Base-by-base conservation (phyloP, 1,140 invertebrate species). In the Dinoponera quadriceps region DNA sequence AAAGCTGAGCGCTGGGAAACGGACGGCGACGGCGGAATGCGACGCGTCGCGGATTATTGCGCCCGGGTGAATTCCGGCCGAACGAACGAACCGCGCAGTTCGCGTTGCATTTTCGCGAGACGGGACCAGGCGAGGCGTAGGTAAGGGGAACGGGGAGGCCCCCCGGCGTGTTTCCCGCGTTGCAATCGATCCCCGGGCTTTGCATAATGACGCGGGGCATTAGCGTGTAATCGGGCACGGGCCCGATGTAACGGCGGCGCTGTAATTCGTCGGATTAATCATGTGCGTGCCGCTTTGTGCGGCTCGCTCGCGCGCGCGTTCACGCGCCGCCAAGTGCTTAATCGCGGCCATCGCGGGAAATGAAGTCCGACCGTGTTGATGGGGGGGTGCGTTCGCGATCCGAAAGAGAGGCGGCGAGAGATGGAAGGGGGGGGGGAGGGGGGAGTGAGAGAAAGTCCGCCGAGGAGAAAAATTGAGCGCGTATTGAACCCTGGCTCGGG, bases 151-250 rank as follows among this genome's bases (percentile, higher is more conserved):
- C 38, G 38, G 38, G 11, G 9, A 44, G 38, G 38, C 38, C 38
- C 38, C 38, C 38, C 7, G 38, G 3, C 38, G 38, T 9, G 38
- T 44, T 4, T 59, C 25, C 18, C 38, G 57, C 75, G 55, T 68
- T 9, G 38, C 63, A 65, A 74, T 68, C 25, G 20, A 29, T 20
- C 49, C 38, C 49, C 38, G 14, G 22, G 55, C 74, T 80, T 72
- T 75, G 72, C 59, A 62, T 75, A 75, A 75, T 75, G 57, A 75
- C 57, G 72, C 75, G 33, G 69, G 51, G 75, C 75, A 78, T 68
- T 68, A 57, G 59, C 29, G 44, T 78, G 29, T 78, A 78, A 78
- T 78, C 63, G n/a, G n/a, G 60, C 59, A 49, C 54, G 20, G 22
- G 20, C 18, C 33, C 27, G 74, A 78, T 78, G 55, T 14, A 63